Percentiles rank a stretch among this genome's conserved stretches.
These are phyloP conservation scores for Eupsittula cactorum DNA, from an alignment of 2,113 vertebrate genomes.

Conservation along the genomic window DNA sequence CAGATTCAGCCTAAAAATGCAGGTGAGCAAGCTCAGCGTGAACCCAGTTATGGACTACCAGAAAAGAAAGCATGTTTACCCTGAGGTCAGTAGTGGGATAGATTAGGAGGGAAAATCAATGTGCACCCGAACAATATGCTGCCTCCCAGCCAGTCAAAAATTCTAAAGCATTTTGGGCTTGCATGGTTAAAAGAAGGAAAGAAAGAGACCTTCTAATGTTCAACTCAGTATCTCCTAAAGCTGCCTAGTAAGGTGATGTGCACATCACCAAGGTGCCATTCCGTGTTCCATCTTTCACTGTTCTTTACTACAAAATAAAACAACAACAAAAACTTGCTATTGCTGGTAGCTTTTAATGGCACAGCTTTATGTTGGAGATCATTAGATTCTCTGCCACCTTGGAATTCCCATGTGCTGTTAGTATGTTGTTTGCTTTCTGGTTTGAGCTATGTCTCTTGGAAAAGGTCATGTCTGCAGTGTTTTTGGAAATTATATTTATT, in stretches of 20 bases:
- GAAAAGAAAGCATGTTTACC: background rate
- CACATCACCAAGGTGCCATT: background rate
- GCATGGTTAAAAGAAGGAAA: background rate
- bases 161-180: background rate
- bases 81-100: background rate
- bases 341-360: background rate
- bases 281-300: background rate
- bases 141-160: background rate
- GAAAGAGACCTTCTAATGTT: background rate
- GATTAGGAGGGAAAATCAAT: background rate
- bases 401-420: background rate
- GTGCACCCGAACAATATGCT: background rate
- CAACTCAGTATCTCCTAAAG: background rate
- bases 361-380: background rate
- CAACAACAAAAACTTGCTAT: background rate
- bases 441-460: background rate
- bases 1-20: background rate
- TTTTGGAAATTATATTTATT: slow-evolving; percentile 39
- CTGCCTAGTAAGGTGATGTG: background rate
- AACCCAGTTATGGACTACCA: background rate
- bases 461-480: slow-evolving; percentile 11
- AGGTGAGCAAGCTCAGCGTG: background rate
- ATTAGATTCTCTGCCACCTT: background rate
- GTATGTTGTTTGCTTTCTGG: background rate
- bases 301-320: background rate